Conservation (phyloP, 1,140 invertebrate species). For the Nilaparvata lugens region DNA sequence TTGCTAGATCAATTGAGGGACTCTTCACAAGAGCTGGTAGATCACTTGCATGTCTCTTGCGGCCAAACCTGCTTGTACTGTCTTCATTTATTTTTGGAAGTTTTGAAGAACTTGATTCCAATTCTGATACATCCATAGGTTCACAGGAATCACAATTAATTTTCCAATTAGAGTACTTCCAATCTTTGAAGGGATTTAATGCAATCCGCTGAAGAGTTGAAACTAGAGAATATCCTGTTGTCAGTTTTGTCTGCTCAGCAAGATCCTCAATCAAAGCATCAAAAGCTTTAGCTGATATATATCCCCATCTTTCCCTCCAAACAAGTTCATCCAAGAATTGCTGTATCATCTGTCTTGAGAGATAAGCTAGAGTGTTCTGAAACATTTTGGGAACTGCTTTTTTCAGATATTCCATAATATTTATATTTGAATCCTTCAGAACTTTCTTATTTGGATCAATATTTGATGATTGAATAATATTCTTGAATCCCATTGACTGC, state of each 20-base stretch:
- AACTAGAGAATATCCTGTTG: slow-evolving; percentile 41
- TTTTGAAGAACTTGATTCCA: too few relatives aligned
- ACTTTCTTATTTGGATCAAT: slow-evolving; percentile 73
- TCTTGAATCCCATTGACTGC: slow-evolving; percentile 65
- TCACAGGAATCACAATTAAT: slow-evolving; percentile 13
- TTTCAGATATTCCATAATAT: slow-evolving; percentile 17
- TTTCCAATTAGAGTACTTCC: slow-evolving; percentile 48
- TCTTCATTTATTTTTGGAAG: too few relatives aligned
- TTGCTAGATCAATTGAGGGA: too few relatives aligned
- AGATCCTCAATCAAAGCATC: slow-evolving; percentile 71
- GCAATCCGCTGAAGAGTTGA: slow-evolving; percentile 53
- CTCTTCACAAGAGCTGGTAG: too few relatives aligned
- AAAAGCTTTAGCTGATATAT: slow-evolving; percentile 63
- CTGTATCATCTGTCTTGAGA: slow-evolving; percentile 76
- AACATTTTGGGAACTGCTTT: slow-evolving; percentile 29
- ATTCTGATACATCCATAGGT: too few relatives aligned
- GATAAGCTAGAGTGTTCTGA: slow-evolving; percentile 71
- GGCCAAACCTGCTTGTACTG: too few relatives aligned
- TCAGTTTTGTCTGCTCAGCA: slow-evolving; percentile 60
- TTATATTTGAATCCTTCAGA: not conserved
- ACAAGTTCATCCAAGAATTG: slow-evolving; percentile 82
- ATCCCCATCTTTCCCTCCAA: slow-evolving; percentile 66
- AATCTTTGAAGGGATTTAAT: slow-evolving; percentile 68
- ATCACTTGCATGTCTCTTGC: too few relatives aligned
- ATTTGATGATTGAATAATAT: slow-evolving; percentile 80